These are phyloP conservation scores for Dissostichus mawsoni DNA, from an alignment of 2,113 vertebrate species.

Conservation along the genomic window DNA sequence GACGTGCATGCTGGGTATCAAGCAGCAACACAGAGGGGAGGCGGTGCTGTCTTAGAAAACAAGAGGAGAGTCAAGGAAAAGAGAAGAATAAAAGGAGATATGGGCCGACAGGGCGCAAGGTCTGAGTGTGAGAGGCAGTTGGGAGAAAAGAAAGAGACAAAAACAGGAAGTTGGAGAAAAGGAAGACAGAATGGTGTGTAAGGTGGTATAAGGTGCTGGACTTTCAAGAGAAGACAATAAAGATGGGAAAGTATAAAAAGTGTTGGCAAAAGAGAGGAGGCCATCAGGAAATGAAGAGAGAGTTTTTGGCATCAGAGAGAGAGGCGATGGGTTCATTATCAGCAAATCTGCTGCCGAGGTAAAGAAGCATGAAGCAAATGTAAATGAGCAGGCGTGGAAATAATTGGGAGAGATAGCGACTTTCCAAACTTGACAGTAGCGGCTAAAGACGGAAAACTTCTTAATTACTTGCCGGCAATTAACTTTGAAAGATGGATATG, in stretches of 20 bases:
- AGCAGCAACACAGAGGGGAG: constrained; percentile 31
- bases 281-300: constrained; percentile 4
- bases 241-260: constrained; percentile 3
- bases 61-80: not conserved
- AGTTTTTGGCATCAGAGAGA: not conserved
- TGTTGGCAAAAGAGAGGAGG: not conserved
- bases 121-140: constrained; percentile 19
- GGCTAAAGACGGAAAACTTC: constrained; percentile 3
- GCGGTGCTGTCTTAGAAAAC: constrained; percentile 34
- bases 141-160: constrained; percentile 2
- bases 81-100: constrained; percentile 3
- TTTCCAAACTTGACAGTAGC: not conserved
- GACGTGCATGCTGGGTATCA: constrained; percentile 41
- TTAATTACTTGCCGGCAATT: constrained; percentile 10
- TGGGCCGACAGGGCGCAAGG: constrained; percentile 37
- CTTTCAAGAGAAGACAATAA: not conserved
- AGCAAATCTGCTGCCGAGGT: constrained; percentile 35
- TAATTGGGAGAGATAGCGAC: constrained; percentile 54
- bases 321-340: constrained; percentile 3
- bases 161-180: not conserved
- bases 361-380: constrained; percentile 53
- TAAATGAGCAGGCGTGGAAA: constrained; percentile 61
- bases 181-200: not conserved
- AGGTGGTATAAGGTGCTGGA: not conserved
- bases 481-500: not conserved